phyloP scores from a whole-genome alignment of 2,113 vertebrate species.

The Pithys albifrons region DNA sequence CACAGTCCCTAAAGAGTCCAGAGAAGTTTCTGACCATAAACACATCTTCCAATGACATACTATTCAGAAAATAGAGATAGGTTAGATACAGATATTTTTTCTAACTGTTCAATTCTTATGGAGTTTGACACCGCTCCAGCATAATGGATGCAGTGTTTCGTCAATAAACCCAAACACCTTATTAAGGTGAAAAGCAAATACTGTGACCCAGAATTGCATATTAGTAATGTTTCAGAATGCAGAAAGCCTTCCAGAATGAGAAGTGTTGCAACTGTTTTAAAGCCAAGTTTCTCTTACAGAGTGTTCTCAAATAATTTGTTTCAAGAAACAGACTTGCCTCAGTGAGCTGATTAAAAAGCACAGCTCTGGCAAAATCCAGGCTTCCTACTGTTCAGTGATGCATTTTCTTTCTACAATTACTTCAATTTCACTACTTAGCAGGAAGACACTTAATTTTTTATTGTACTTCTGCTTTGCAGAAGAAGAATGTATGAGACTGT shows the following conservation, averaged over 20 bases:
- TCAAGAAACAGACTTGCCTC: constrained; percentile 16
- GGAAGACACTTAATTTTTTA: constrained; percentile 67
- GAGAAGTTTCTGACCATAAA: background rate
- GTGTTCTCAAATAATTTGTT: background rate
- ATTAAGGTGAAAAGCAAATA: background rate
- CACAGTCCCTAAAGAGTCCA: background rate
- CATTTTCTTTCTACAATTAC: constrained; percentile 43
- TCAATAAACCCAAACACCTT: background rate
- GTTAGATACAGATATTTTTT: background rate
- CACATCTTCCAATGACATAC: background rate
- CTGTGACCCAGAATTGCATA: background rate
- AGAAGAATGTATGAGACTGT: constrained; percentile 33
- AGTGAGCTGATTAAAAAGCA: constrained; percentile 39
- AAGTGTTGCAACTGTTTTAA: constrained; percentile 30
- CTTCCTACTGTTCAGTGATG: constrained; percentile 41
- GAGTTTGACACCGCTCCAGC: background rate
- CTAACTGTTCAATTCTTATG: background rate
- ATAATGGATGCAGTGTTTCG: background rate
- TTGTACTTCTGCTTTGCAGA: constrained; percentile 32
- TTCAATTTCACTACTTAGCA: constrained; percentile 65
- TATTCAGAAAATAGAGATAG: background rate
- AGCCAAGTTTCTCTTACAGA: constrained; percentile 11
- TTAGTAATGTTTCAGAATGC: background rate
- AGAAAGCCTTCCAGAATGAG: constrained; percentile 10
- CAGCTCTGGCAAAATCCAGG: constrained; percentile 4